Base-by-base conservation (phyloP, 1,140 invertebrate species). In the Himalopsyche phryganea region DNA sequence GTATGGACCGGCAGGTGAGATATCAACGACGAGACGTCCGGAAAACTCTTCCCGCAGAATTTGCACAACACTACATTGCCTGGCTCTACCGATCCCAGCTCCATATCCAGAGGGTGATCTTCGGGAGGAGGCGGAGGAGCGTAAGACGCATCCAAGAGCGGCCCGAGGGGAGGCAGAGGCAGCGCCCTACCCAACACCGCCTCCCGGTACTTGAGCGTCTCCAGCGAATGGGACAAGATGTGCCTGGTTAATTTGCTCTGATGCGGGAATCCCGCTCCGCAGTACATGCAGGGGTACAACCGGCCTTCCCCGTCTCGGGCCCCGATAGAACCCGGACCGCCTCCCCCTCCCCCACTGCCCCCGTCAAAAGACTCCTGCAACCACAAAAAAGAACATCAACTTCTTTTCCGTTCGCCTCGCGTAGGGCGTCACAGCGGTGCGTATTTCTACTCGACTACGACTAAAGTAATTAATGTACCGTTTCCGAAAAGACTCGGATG, bases 361-460 rank as follows among this genome's bases (percentile, higher is more conserved):
- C 85, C 83, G 81, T 85, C 83, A 81, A 86, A 86, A 77, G 83
- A 81, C 82, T 90, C 88, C 89, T 91, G 88, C 86, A 91, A 90
- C 87, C 85, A 89, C 89, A 89, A 88, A 89, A 87, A 89, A 85
- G 83, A 86, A 86, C 87, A 90, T 91, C 89, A 91, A 91, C 89
- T 91, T 91, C 89, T 91, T 90, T 80, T 73, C 71, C 75, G 72
- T 20, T 19, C 69, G 68, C 23, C 70, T 75, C 71, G 68, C 66
- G 66, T 70, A 68, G 69, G 65, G 62, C 66, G 75, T 71, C 70
- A 71, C 33, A 6, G 38, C 38, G 38, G n/a, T n/a, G 36, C 40
- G 13, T 59, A 70, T 73, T 69, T 68, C 63, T 65, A 58, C 57
- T 74, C 66, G 69, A 70, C 72, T 74, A 78, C 73, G 49, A 44